A percentile compares a stretch with the other conserved stretches of the same genome.
Evolutionary conservation across 2,888 invertebrate species (phyloP).

Genomic region (Pseudoips prasinana): DNA sequence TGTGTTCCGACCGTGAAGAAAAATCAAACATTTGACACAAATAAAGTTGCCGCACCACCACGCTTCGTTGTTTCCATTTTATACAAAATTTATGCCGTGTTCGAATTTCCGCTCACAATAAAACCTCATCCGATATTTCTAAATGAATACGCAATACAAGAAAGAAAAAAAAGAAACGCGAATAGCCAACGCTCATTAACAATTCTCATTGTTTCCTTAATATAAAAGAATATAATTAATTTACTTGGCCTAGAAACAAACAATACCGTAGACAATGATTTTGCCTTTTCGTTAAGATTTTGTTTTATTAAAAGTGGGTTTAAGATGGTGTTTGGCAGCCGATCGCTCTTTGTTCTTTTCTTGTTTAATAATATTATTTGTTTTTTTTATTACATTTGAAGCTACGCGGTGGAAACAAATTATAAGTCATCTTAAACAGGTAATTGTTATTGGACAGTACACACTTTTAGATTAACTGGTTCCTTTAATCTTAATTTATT

Average conservation of each 20-base stretch:
- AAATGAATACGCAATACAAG: slow-evolving; percentile 48
- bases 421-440: no score
- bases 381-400: no score
- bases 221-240: slow-evolving; percentile 67
- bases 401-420: no score
- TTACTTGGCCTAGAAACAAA: slow-evolving; percentile 52
- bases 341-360: slow-evolving; percentile 8
- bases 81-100: not conserved
- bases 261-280: slow-evolving; percentile 34
- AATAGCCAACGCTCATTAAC: slow-evolving; percentile 59
- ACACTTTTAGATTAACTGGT: no score
- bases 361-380: slow-evolving; percentile 7
- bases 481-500: no score
- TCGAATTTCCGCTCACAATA: slow-evolving; percentile 16
- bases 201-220: slow-evolving; percentile 63
- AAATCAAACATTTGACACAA: no score
- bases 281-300: slow-evolving; percentile 31
- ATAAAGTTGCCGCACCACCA: no score
- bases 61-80: no score
- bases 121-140: slow-evolving; percentile 36
- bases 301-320: slow-evolving; percentile 26
- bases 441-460: no score
- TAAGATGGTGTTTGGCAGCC: slow-evolving; percentile 29
- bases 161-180: slow-evolving; percentile 46
- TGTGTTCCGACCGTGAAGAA: no score